These are phyloP conservation scores for Mystacides longicornis DNA, from an alignment of 2,888 invertebrate species.

Conservation along the genomic window DNA sequence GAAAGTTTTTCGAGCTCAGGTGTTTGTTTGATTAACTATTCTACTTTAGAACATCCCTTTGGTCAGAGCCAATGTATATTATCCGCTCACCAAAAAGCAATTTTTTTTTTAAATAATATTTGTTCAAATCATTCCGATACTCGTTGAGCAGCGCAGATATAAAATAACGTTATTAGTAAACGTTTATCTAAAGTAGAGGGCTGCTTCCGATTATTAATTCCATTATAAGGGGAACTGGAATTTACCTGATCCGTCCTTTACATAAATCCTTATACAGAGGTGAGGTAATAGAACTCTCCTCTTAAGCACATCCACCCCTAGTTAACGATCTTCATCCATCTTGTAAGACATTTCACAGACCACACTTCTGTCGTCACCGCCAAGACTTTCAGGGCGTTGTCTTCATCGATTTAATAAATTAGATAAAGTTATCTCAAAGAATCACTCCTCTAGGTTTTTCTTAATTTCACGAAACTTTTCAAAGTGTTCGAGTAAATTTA, in stretches of 20 bases:
- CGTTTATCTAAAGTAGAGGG: too few relatives aligned
- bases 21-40: too few relatives aligned
- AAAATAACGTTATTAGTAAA: too few relatives aligned
- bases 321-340: not conserved
- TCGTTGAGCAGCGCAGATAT: too few relatives aligned
- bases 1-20: too few relatives aligned
- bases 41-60: too few relatives aligned
- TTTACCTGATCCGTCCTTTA: not conserved
- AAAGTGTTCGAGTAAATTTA: too few relatives aligned
- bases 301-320: not conserved
- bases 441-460: not conserved
- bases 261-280: not conserved
- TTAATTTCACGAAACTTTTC: not conserved
- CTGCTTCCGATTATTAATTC: too few relatives aligned
- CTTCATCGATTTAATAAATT: not conserved
- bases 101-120: too few relatives aligned
- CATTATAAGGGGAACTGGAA: not conserved
- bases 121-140: too few relatives aligned
- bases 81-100: too few relatives aligned
- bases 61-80: too few relatives aligned
- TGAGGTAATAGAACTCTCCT: not conserved
- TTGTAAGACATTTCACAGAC: constrained; percentile 1
- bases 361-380: not conserved
- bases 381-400: not conserved
- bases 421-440: not conserved